phyloP scores from a whole-genome alignment of 2,888 invertebrate species.

The Amblyteles armatorius region DNA sequence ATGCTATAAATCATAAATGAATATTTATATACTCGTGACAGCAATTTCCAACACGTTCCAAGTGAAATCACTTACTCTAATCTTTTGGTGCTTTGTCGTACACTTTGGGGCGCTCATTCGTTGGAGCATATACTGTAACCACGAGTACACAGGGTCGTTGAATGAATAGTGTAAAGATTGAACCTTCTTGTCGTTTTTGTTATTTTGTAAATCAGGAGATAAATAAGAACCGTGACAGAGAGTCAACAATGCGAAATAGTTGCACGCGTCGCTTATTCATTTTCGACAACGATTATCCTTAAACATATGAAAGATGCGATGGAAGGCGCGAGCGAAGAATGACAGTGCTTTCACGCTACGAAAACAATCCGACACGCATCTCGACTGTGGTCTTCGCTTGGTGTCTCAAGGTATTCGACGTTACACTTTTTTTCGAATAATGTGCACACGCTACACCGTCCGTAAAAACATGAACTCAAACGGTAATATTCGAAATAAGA shows the following conservation, averaged over 20 bases:
- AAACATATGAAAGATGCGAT: slow-evolving; percentile 8
- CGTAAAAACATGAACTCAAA: neutral
- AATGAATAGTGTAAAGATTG: slow-evolving; percentile 50
- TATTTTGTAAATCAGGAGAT: neutral
- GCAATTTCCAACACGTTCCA: slow-evolving; percentile 78
- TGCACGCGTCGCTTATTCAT: neutral
- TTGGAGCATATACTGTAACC: slow-evolving; percentile 96
- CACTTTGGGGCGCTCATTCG: slow-evolving; percentile 94
- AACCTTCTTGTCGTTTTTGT: neutral
- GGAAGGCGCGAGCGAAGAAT: slow-evolving; percentile 27
- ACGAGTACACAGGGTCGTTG: slow-evolving; percentile 77
- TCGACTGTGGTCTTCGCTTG: neutral
- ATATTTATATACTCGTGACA: slow-evolving; percentile 73
- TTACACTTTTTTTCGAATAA: slow-evolving; percentile 4
- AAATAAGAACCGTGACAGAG: slow-evolving; percentile 2
- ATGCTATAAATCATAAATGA: slow-evolving; percentile 43
- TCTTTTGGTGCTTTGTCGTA: slow-evolving; percentile 94
- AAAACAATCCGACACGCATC: slow-evolving; percentile 6
- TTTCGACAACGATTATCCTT: neutral
- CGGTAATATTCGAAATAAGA: neutral
- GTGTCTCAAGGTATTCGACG: neutral
- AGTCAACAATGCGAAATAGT: neutral
- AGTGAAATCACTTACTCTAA: slow-evolving; percentile 92
- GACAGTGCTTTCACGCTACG: slow-evolving; percentile 19
- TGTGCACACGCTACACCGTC: neutral